Percentiles rank a stretch among this genome's conserved stretches.
Conservation (phyloP, 2,888 invertebrate species). For the Acrocera orbiculus region DNA sequence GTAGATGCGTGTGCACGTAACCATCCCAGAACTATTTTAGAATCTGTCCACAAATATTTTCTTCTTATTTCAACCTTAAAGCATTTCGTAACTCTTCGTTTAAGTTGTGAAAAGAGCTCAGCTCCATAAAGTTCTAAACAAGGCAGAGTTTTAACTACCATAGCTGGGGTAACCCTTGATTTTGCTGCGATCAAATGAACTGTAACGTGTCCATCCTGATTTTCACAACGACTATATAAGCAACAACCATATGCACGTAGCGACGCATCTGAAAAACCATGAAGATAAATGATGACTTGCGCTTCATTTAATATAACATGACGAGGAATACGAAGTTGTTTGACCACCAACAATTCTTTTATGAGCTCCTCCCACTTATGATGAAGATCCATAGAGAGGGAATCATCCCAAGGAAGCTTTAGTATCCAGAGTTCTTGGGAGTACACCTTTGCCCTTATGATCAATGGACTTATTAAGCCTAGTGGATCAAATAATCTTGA, state of each 20-base stretch:
- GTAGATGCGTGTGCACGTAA: neutral
- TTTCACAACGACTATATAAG: neutral
- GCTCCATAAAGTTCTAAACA: neutral
- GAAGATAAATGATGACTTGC: neutral
- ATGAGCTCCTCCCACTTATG: neutral
- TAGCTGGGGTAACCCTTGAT: neutral
- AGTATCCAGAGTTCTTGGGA: constrained; percentile 1
- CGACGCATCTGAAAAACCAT: constrained; percentile 1
- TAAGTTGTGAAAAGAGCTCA: neutral
- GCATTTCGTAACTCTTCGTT: neutral
- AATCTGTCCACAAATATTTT: too few species aligned
- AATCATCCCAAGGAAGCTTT: neutral
- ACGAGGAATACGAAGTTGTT: constrained; percentile 1
- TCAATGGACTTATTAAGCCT: constrained; percentile 2
- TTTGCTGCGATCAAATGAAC: neutral
- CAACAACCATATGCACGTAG: neutral
- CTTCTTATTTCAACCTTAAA: too few species aligned
- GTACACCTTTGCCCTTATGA: neutral
- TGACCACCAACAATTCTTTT: neutral
- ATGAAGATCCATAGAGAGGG: neutral
- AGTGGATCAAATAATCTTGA: too few species aligned
- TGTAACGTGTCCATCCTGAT: neutral
- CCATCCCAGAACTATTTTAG: too few species aligned
- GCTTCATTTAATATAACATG: too few species aligned
- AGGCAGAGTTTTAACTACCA: neutral